Conservation (phyloP, 2,113 vertebrate genomes). For the Antechinus stuartii region DNA sequence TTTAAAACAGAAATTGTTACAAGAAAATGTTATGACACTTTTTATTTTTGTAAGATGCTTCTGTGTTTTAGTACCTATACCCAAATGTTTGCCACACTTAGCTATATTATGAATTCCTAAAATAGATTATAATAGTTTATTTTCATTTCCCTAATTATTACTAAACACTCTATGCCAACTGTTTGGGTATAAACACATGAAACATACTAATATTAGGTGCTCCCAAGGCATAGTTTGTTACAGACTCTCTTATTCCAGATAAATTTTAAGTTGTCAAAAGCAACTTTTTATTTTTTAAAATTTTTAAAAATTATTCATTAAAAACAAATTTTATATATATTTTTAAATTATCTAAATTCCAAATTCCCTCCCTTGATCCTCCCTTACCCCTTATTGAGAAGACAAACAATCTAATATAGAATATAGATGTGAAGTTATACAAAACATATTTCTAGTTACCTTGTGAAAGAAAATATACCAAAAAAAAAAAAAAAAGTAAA, state of each 20-base stretch:
- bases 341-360: neutral
- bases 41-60: constrained; percentile 29
- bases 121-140: constrained; percentile 12
- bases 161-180: neutral
- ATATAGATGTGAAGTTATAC: neutral
- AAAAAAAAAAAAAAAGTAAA: neutral
- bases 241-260: constrained; percentile 5
- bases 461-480: neutral
- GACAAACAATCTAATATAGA: neutral
- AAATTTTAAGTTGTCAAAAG: neutral
- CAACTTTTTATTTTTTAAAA: neutral
- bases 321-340: neutral
- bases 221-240: constrained; percentile 4
- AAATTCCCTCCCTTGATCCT: neutral
- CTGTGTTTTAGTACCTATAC: neutral
- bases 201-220: neutral
- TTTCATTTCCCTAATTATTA: constrained; percentile 27
- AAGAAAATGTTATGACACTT: neutral
- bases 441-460: neutral
- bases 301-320: neutral
- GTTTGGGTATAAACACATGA: neutral
- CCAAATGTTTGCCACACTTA: neutral
- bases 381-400: neutral
- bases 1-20: neutral
- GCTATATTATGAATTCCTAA: constrained; percentile 14